Conservation (phyloP, 2,113 vertebrate species). For the Sander vitreus region DNA sequence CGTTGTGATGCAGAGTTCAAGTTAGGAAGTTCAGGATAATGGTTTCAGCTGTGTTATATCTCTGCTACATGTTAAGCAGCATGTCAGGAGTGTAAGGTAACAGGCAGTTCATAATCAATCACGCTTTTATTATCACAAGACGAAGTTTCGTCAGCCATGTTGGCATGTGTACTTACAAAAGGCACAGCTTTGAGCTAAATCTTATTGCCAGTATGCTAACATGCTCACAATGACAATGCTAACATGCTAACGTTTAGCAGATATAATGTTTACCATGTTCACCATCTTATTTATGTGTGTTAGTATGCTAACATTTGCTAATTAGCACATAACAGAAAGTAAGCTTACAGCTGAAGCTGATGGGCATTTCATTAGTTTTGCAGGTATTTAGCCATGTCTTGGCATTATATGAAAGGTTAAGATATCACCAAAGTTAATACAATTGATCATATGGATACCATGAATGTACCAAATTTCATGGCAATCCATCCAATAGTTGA, state of each 20-base stretch:
- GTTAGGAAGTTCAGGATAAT: conserved; percentile 23
- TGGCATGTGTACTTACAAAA: neutral
- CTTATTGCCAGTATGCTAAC: neutral
- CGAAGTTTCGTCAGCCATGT: neutral
- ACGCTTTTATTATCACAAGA: neutral
- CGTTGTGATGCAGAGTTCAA: conserved; percentile 46
- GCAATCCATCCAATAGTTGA: neutral
- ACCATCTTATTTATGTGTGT: neutral
- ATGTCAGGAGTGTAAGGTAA: conserved; percentile 1
- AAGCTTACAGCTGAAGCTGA: neutral
- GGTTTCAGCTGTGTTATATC: neutral
- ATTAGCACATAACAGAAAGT: neutral
- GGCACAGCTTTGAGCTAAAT: neutral
- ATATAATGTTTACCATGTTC: neutral
- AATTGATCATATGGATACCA: neutral
- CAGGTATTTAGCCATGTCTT: neutral
- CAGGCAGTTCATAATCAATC: neutral
- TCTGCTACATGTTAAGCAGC: neutral
- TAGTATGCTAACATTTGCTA: neutral
- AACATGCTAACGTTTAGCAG: neutral
- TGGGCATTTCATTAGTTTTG: neutral
- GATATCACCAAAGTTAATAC: no score
- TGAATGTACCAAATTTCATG: neutral
- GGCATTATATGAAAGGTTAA: neutral
- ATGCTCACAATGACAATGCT: neutral